These are phyloP conservation scores for Bos javanicus DNA, from an alignment of 2,113 vertebrate genomes.

Conservation along the genomic window DNA sequence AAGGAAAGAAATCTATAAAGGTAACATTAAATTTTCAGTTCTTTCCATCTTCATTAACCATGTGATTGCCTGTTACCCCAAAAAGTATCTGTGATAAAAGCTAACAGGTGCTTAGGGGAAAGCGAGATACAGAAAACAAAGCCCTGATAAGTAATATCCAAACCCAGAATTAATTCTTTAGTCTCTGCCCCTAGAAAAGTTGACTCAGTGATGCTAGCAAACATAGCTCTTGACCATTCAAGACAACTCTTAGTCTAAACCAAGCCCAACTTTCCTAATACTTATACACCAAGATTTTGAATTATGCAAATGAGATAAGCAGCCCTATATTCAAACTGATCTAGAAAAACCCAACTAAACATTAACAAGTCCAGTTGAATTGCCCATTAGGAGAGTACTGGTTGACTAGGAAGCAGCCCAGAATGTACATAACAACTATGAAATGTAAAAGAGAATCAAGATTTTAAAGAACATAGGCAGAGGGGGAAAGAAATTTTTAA, in stretches of 20 bases:
- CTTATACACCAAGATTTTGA: not conserved
- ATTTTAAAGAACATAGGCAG: not conserved
- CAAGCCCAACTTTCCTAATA: not conserved
- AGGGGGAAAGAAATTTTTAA: not conserved
- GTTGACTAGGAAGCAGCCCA: not conserved
- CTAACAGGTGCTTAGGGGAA: not conserved
- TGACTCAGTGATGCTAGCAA: not conserved
- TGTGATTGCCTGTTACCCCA: not conserved
- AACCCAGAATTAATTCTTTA: not conserved
- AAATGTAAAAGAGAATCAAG: not conserved
- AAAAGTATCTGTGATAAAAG: conserved; percentile 6
- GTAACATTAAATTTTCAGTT: conserved; percentile 1
- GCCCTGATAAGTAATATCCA: not conserved
- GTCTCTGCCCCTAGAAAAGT: not conserved
- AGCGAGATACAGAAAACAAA: conserved; percentile 19
- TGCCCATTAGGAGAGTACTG: not conserved
- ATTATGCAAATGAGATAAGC: not conserved
- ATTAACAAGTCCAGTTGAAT: not conserved
- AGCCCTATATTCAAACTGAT: not conserved
- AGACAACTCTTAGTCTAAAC: conserved; percentile 9
- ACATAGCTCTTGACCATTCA: not conserved
- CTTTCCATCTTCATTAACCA: conserved; percentile 30
- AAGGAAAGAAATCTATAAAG: not conserved
- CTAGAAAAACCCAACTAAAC: conserved; percentile 17
- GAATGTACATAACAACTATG: not conserved